phyloP scores from a whole-genome alignment of 2,888 invertebrate genomes.

The Amphipoea oculea region DNA sequence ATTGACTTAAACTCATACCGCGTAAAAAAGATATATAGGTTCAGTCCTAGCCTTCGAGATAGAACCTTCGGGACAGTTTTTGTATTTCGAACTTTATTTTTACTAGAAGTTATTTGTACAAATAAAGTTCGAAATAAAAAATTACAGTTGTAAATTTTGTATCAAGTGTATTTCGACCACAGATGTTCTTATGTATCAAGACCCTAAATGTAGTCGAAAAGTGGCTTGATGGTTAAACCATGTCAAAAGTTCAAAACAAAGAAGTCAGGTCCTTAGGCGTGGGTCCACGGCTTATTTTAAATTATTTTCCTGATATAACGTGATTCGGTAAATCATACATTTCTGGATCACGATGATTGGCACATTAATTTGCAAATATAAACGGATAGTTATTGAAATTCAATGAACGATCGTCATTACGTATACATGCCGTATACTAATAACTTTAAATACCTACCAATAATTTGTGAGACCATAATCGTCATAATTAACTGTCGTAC shows the following conservation, averaged over 20 bases:
- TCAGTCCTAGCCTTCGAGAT: background rate
- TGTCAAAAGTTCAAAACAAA: background rate
- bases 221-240: background rate
- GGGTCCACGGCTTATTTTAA: background rate
- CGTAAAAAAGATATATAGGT: background rate
- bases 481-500: background rate
- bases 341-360: background rate
- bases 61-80: background rate
- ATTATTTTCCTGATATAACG: background rate
- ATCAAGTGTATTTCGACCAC: background rate
- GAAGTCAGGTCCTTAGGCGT: background rate
- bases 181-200: background rate
- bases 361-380: constrained; percentile 14
- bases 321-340: background rate
- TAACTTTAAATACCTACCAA: background rate
- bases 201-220: background rate
- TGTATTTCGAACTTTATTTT: background rate
- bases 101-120: background rate
- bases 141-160: background rate
- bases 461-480: background rate
- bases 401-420: background rate
- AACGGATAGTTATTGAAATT: background rate
- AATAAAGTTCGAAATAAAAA: background rate
- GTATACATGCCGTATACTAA: too few relatives aligned
- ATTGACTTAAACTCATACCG: background rate